Conservation (phyloP, 37 sponge, comb jelly and placozoan species). For the Hormiphora californensis region DNA sequence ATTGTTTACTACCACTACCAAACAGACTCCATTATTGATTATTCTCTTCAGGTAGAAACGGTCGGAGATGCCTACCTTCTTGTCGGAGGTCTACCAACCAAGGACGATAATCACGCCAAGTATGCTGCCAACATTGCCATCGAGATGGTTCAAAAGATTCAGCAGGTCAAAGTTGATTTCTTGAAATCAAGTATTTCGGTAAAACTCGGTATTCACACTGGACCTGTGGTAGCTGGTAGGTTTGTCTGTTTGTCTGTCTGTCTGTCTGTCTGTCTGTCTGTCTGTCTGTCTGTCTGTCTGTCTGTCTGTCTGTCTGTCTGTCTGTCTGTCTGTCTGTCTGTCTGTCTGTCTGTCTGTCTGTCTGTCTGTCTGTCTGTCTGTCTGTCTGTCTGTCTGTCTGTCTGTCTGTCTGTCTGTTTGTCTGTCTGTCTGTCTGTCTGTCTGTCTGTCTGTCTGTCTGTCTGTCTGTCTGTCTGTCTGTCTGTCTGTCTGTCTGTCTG, state of each 20-base stretch:
- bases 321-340: too few species aligned
- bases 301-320: too few species aligned
- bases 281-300: too few species aligned
- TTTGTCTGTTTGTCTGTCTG: too few species aligned
- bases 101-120: slow-evolving; percentile 28
- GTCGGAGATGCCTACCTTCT: slow-evolving; percentile 40
- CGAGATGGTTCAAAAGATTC: slow-evolving; percentile 31
- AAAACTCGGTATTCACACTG: slow-evolving; percentile 46
- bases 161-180: slow-evolving; percentile 22
- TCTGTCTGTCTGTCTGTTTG: neutral
- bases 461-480: neutral
- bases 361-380: neutral
- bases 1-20: too few species aligned
- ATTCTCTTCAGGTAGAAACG: neutral
- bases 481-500: neutral
- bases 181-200: slow-evolving; percentile 2
- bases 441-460: neutral
- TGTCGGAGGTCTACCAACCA: neutral
- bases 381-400: slow-evolving; percentile 1
- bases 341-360: too few species aligned
- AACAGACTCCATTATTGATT: too few species aligned
- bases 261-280: too few species aligned
- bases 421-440: too few species aligned
- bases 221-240: slow-evolving; percentile 34
- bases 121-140: slow-evolving; percentile 50